Evolutionary conservation across 1,140 invertebrate species (phyloP).

Genomic region (Temnothorax curvispinosus): DNA sequence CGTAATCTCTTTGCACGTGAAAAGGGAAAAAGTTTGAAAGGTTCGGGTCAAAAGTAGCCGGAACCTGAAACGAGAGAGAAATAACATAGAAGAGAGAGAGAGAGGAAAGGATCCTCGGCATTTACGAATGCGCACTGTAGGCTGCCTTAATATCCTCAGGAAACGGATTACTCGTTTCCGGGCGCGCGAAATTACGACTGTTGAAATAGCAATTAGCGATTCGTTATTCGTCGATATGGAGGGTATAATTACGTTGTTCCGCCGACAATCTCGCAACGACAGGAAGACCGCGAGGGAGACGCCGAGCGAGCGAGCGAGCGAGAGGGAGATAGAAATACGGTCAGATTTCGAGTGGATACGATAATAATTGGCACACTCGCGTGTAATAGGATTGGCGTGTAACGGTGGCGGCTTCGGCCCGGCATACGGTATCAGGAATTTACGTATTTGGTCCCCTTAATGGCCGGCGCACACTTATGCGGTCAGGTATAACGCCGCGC

Average conservation of each 20-base stretch:
- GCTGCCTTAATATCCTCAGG: not conserved
- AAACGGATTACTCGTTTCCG: not conserved
- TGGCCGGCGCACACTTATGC: slow-evolving; percentile 35
- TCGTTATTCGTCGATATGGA: slow-evolving; percentile 11
- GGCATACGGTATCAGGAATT: slow-evolving; percentile 42
- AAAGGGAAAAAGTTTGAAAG: slow-evolving; percentile 24
- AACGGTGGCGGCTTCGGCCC: not conserved
- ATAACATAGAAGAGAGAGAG: not conserved
- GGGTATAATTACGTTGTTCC: slow-evolving; percentile 63
- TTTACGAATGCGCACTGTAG: not conserved
- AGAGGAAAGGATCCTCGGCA: not conserved
- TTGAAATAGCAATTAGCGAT: slow-evolving; percentile 44
- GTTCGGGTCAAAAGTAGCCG: not conserved
- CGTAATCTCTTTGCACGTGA: slow-evolving; percentile 26
- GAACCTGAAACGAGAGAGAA: not conserved
- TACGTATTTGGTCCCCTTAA: slow-evolving; percentile 31
- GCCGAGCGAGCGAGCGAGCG: not conserved
- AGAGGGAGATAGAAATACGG: not conserved
- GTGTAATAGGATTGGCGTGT: slow-evolving; percentile 50
- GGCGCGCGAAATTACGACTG: slow-evolving; percentile 3
- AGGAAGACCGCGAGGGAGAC: not conserved
- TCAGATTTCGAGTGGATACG: slow-evolving; percentile 51
- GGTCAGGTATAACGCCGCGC: slow-evolving; percentile 12
- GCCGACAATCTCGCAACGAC: not conserved
- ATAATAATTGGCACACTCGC: slow-evolving; percentile 63